Percentiles rank a stretch among this genome's conserved stretches.
These are phyloP conservation scores for Tetragonula clypearis DNA, from an alignment of 1,140 invertebrate species.

Conservation along the genomic window DNA sequence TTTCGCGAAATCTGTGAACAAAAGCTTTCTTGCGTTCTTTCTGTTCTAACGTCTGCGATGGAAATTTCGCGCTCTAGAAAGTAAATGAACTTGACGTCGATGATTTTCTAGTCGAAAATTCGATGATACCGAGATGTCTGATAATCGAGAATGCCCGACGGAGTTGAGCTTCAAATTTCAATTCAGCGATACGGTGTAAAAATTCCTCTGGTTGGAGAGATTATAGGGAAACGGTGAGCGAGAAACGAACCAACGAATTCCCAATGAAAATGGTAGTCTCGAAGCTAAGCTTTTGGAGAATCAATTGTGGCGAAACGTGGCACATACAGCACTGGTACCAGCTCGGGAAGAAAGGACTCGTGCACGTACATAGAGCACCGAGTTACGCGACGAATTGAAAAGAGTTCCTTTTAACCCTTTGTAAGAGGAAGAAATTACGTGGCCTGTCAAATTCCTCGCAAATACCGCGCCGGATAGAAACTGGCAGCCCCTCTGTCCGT, in stretches of 20 bases:
- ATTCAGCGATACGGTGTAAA: background rate
- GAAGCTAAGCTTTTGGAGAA: background rate
- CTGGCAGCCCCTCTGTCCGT: too few relatives aligned
- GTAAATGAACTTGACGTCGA: too few relatives aligned
- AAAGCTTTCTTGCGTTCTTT: too few relatives aligned
- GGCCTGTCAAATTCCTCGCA: background rate
- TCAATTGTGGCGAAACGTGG: background rate
- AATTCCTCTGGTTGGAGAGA: background rate
- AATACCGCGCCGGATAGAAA: background rate
- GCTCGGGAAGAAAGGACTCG: background rate
- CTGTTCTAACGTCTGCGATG: too few relatives aligned
- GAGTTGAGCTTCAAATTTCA: too few relatives aligned
- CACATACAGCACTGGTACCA: conserved; percentile 14
- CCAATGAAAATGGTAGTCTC: background rate
- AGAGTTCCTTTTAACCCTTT: conserved; percentile 8
- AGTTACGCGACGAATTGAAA: background rate
- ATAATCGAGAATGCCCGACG: too few relatives aligned
- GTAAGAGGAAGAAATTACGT: background rate
- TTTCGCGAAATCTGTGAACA: too few relatives aligned
- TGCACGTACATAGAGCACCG: background rate
- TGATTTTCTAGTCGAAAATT: too few relatives aligned
- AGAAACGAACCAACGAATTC: background rate
- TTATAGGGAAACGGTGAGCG: background rate
- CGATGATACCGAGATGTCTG: too few relatives aligned
- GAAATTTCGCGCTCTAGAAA: too few relatives aligned